A percentile compares a stretch with the other conserved stretches of the same genome.
Evolutionary conservation across 2,113 vertebrate genomes (phyloP).

Genomic region (Hypomesus transpacificus): DNA sequence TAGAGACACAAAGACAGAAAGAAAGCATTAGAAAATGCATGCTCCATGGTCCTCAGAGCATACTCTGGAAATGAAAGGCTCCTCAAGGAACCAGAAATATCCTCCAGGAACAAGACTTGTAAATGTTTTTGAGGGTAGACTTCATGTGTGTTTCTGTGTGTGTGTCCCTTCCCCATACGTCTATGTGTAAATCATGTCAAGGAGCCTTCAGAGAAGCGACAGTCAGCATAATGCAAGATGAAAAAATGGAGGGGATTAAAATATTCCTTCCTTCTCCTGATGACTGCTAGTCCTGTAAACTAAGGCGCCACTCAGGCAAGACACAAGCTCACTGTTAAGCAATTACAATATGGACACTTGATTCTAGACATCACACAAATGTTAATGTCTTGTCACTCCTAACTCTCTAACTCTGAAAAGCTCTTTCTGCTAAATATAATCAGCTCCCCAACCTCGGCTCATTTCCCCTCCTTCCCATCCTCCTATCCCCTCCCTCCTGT

Average conservation of each 20-base stretch:
- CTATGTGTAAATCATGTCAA: no score
- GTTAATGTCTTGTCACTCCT: not conserved
- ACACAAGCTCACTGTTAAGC: constrained; percentile 16
- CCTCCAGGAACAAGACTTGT: no score
- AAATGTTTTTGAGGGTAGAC: no score
- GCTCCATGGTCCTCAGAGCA: no score
- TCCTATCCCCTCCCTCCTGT: not conserved
- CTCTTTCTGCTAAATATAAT: no score
- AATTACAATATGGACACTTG: constrained; percentile 18
- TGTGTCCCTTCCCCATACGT: no score
- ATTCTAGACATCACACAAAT: constrained; percentile 11
- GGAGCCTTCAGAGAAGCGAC: constrained; percentile 58
- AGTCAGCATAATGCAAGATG: constrained; percentile 73
- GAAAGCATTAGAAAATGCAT: not conserved
- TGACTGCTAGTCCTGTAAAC: constrained; percentile 45
- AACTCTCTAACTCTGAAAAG: no score
- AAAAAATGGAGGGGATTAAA: constrained; percentile 54
- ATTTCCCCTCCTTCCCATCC: not conserved
- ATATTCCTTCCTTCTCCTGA: constrained; percentile 50
- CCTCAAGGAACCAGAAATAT: no score
- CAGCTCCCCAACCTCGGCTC: not conserved
- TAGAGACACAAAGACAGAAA: not conserved
- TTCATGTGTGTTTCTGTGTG: no score
- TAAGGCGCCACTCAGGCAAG: constrained; percentile 28
- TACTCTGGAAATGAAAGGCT: no score